Evolutionary conservation across 2,113 vertebrate species (phyloP).

Genomic region (Kryptolebias marmoratus): DNA sequence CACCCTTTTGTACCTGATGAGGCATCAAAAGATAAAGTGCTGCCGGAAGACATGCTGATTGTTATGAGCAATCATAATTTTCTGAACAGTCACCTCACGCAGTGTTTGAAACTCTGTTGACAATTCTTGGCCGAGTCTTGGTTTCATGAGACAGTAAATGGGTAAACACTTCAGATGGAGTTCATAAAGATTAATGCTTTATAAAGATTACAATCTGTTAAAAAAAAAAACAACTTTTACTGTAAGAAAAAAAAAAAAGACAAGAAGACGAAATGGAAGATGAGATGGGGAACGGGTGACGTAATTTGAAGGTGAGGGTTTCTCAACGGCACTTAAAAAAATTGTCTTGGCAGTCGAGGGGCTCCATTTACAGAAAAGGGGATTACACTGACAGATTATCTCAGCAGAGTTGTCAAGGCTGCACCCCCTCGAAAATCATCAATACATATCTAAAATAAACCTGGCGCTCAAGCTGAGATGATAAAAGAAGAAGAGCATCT

Average conservation of each 20-base stretch:
- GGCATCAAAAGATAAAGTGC: constrained; percentile 26
- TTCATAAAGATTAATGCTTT: background rate
- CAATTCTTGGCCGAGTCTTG: constrained; percentile 29
- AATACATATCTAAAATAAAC: constrained; percentile 41
- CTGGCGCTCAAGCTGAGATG: background rate
- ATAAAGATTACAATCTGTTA: constrained; percentile 3
- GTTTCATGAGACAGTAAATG: constrained; percentile 16
- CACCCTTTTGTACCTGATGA: constrained; percentile 21
- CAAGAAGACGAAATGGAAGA: constrained; percentile 21
- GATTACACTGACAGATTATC: constrained; percentile 67
- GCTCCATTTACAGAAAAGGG: constrained; percentile 61
- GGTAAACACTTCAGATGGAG: constrained; percentile 25
- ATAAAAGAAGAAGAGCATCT: constrained; percentile 12
- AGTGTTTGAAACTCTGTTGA: constrained; percentile 32
- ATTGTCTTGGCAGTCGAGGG: constrained; percentile 31
- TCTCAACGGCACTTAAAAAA: constrained; percentile 47
- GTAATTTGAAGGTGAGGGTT: constrained; percentile 42
- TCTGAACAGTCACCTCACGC: constrained; percentile 25
- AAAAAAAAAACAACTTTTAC: constrained; percentile 2
- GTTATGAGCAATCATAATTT: constrained; percentile 49
- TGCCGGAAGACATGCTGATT: constrained; percentile 39
- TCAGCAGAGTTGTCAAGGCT: constrained; percentile 32
- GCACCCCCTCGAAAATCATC: constrained; percentile 44
- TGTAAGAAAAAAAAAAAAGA: too few species aligned
- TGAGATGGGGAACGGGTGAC: constrained; percentile 27